A percentile compares a stretch with the other conserved stretches of the same genome.
phyloP scores from a whole-genome alignment of 2,113 vertebrate species.

The Dermatemys mawii region DNA sequence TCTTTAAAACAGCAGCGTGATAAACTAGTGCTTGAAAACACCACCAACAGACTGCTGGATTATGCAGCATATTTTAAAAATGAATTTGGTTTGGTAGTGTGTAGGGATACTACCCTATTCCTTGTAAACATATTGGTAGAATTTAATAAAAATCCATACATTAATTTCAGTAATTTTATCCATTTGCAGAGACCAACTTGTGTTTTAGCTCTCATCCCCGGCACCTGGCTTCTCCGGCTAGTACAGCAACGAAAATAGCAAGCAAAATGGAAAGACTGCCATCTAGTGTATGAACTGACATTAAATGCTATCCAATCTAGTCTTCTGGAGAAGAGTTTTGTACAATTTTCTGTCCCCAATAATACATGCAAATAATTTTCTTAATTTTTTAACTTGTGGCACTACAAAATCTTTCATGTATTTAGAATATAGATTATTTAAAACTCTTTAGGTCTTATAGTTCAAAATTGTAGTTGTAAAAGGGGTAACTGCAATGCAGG shows the following conservation, averaged over 20 bases:
- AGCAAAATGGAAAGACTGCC: slow-evolving; percentile 42
- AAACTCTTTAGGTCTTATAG: not conserved
- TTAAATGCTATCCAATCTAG: not conserved
- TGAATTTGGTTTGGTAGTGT: accelerated
- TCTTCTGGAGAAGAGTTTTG: not conserved
- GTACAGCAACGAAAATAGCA: not conserved
- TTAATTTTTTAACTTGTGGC: not conserved
- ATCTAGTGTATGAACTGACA: slow-evolving; percentile 31
- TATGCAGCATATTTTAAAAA: accelerated
- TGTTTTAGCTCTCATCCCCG: accelerated
- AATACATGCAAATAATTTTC: not conserved
- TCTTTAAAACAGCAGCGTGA: not conserved
- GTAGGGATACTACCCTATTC: accelerated
- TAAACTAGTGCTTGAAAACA: not conserved
- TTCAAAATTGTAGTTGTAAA: accelerated
- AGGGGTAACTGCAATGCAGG: accelerated
- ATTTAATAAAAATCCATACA: not conserved
- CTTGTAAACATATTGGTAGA: accelerated
- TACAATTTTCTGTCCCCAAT: not conserved
- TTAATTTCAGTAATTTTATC: not conserved
- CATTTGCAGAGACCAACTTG: not conserved
- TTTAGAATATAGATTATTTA: not conserved
- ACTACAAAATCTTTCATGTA: accelerated
- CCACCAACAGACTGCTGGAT: accelerated
- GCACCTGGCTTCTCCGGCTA: accelerated